These are phyloP conservation scores for Myotis vivesi DNA, from an alignment of 2,797 vertebrate genomes.

Conservation along the genomic window DNA sequence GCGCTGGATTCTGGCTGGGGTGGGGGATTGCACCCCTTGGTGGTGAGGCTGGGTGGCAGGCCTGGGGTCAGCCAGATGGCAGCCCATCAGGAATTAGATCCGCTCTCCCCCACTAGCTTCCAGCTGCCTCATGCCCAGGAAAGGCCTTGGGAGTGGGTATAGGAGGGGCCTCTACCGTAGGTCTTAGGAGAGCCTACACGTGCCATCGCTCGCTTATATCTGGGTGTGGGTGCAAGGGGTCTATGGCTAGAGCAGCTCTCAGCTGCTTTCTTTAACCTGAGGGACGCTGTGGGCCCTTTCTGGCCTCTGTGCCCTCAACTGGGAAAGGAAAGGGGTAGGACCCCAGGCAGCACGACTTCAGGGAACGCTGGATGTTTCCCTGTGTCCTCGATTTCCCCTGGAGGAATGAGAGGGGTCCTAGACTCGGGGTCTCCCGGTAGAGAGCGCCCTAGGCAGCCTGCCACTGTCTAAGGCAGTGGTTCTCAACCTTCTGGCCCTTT, in stretches of 20 bases:
- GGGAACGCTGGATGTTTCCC: fast-evolving
- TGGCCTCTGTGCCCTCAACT: neutral
- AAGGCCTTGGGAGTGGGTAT: neutral
- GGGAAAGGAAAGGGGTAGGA: neutral
- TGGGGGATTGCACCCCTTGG: no score
- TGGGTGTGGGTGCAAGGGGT: neutral
- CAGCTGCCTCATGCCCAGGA: neutral
- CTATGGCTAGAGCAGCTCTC: neutral
- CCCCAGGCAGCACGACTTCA: fast-evolving
- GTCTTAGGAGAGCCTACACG: fast-evolving
- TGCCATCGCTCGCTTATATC: neutral
- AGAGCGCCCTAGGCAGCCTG: neutral
- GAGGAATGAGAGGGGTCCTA: neutral
- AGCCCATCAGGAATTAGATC: neutral
- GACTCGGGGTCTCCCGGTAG: neutral
- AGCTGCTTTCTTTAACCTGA: neutral
- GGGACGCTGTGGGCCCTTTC: neutral
- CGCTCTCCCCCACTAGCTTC: neutral
- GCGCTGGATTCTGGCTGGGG: neutral
- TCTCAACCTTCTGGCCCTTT: no score
- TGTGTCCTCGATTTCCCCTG: neutral
- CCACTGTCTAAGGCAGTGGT: neutral
- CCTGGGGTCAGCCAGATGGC: neutral
- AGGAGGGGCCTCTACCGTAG: neutral
- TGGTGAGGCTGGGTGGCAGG: neutral